A percentile compares a stretch with the other conserved stretches of the same genome.
Conservation (phyloP, 2,113 vertebrate genomes). For the Pogonocichla stellata region DNA sequence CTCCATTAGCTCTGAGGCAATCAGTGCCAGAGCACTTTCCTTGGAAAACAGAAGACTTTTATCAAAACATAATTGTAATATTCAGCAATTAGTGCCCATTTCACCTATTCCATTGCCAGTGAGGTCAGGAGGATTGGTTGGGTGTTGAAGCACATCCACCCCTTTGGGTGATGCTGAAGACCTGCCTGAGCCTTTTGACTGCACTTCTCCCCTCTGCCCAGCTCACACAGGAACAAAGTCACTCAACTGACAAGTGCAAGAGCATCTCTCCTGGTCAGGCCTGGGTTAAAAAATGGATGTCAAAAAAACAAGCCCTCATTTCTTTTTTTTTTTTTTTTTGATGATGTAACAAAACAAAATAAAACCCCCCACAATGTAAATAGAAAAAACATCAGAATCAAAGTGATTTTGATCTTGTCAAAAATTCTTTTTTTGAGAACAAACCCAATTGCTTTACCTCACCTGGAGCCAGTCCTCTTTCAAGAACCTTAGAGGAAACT, state of each 20-base stretch:
- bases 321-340: background rate
- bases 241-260: background rate
- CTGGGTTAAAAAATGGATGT: background rate
- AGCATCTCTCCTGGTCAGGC: background rate
- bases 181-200: background rate
- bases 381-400: background rate
- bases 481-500: background rate
- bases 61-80: background rate
- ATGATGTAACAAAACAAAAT: background rate
- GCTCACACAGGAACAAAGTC: background rate
- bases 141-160: background rate
- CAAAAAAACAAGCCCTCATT: background rate
- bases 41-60: conserved; percentile 3
- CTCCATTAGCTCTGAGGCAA: conserved; percentile 30
- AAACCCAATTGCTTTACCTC: background rate
- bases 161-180: background rate
- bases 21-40: background rate
- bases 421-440: background rate
- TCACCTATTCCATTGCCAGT: background rate
- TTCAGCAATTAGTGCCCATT: conserved; percentile 12
- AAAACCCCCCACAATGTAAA: background rate
- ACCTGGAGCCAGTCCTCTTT: background rate
- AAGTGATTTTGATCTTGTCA: background rate
- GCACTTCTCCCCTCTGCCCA: background rate
- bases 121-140: conserved; percentile 10